Evolutionary conservation across 2,113 vertebrate genomes (phyloP), one percentile per base, ranked within the genome.

Genomic region (Struthio camelus): DNA sequence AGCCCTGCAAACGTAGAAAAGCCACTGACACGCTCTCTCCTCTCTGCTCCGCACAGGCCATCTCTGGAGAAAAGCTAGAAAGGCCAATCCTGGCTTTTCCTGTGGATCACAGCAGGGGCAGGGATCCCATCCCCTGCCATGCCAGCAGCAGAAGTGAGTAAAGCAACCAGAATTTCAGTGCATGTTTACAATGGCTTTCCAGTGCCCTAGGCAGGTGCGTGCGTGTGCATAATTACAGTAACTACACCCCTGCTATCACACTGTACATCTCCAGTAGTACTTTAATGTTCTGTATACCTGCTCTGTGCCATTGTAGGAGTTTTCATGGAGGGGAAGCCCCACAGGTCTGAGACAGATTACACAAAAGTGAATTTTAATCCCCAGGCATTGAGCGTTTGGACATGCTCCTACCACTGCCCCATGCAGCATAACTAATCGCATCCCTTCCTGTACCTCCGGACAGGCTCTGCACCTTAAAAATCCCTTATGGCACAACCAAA

Each of bases 151-250:
- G 36, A 72, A 14, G 42, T 69, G 24, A 79, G 42, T 16, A 64
- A 72, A 88, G 62, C 71, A 85, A 18, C 20, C 24, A 51, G 67
- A 83, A 69, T 50, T 62, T 40, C 34, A 24, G 46, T 34, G 5
- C 23, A 14, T 75, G 30, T 40, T 82, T 85, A 32, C 24, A 34
- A 80, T 51, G 51, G 4, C 27, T 90, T 93, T 83, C n/a, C 36
- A 80, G 36, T 0, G 0, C 23, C 73, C 53, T 38, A 36, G 46
- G 66, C 27, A 16, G n/a, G 62, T 1, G 5, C 28, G n/a, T 51
- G 59, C 6, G 1, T 27, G 20, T 67, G 24, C 14, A 11, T 19
- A 59, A 72, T 36, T 42, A 36, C 20, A 77, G 25, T 69, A 64
- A 86, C 65, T 83, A 10, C 53, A 51, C 77, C 58, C 16, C 11